Percentiles rank a stretch among this genome's conserved stretches.
Conservation (phyloP, 2,797 vertebrate species). For the Geotrypetes seraphini region DNA sequence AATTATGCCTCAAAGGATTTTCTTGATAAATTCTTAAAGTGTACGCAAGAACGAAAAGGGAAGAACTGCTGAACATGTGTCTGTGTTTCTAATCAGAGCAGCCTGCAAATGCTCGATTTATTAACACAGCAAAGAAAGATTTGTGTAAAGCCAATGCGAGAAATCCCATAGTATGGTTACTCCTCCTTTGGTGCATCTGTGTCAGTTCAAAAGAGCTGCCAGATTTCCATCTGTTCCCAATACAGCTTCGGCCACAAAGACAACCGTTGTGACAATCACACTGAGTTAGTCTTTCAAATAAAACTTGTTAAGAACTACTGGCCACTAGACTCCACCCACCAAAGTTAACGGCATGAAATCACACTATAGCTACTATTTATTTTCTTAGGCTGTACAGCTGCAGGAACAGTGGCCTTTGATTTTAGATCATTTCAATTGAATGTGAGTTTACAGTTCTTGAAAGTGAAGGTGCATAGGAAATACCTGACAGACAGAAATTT, state of each 20-base stretch:
- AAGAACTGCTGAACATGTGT: conserved; percentile 18
- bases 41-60: conserved; percentile 8
- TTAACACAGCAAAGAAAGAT: conserved; percentile 18
- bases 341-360: conserved; percentile 45
- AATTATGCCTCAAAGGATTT: conserved; percentile 9
- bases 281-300: conserved; percentile 55
- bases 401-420: conserved; percentile 41
- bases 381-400: conserved; percentile 53
- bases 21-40: background rate
- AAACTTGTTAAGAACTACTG: conserved; percentile 59
- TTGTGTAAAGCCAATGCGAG: conserved; percentile 34
- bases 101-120: conserved; percentile 32
- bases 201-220: conserved; percentile 37
- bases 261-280: conserved; percentile 54
- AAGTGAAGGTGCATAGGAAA: conserved; percentile 26
- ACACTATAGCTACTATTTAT: conserved; percentile 50
- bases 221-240: conserved; percentile 57
- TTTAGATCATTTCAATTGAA: conserved; percentile 44
- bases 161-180: conserved; percentile 27
- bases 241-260: conserved; percentile 47
- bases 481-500: conserved; percentile 23
- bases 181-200: conserved; percentile 38
- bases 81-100: conserved; percentile 19
- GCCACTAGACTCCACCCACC: conserved; percentile 44
- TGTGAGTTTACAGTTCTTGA: conserved; percentile 28